Percentiles rank a stretch among this genome's conserved stretches.
phyloP scores from a whole-genome alignment of 2,113 vertebrate species.

The Gobiocypris rarus region DNA sequence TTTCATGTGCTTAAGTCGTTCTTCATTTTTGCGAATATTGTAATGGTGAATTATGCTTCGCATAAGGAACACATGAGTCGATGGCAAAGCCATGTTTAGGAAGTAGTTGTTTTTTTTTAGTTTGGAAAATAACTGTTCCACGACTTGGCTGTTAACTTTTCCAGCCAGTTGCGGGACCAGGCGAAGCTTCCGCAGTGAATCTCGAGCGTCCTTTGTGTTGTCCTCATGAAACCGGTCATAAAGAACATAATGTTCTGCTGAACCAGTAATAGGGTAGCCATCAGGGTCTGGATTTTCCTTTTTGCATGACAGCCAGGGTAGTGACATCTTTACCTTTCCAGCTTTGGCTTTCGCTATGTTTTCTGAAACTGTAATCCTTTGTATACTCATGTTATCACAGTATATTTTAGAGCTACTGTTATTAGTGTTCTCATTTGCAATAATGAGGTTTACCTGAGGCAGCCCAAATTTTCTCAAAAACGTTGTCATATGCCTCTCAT shows the following conservation, averaged over 20 bases:
- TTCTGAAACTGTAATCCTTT: neutral
- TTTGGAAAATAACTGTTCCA: neutral
- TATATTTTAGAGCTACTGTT: too few relatives aligned
- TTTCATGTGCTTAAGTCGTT: too few relatives aligned
- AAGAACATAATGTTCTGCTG: slow-evolving; percentile 34
- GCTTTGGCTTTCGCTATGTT: slow-evolving; percentile 5
- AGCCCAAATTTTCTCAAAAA: slow-evolving; percentile 34
- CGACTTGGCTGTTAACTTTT: slow-evolving; percentile 27
- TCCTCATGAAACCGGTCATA: slow-evolving; percentile 44
- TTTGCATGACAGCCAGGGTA: slow-evolving; percentile 37
- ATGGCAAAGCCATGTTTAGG: slow-evolving; percentile 19
- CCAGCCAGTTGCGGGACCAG: slow-evolving; percentile 42
- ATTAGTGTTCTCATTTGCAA: too few relatives aligned
- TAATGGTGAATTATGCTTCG: slow-evolving; percentile 1
- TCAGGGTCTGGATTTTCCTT: slow-evolving; percentile 12
- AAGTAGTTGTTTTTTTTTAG: too few relatives aligned
- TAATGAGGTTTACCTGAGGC: slow-evolving; percentile 16
- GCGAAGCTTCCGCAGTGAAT: slow-evolving; percentile 22
- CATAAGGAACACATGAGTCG: slow-evolving; percentile 35
- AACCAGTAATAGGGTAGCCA: slow-evolving; percentile 45
- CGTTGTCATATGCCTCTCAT: slow-evolving; percentile 27
- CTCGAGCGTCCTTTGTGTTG: slow-evolving; percentile 42
- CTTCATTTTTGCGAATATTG: too few relatives aligned
- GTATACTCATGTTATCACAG: too few relatives aligned
- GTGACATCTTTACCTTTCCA: slow-evolving; percentile 30